These are phyloP conservation scores for Sympetrum striolatum DNA, from an alignment of 2,888 invertebrate species.

Conservation along the genomic window DNA sequence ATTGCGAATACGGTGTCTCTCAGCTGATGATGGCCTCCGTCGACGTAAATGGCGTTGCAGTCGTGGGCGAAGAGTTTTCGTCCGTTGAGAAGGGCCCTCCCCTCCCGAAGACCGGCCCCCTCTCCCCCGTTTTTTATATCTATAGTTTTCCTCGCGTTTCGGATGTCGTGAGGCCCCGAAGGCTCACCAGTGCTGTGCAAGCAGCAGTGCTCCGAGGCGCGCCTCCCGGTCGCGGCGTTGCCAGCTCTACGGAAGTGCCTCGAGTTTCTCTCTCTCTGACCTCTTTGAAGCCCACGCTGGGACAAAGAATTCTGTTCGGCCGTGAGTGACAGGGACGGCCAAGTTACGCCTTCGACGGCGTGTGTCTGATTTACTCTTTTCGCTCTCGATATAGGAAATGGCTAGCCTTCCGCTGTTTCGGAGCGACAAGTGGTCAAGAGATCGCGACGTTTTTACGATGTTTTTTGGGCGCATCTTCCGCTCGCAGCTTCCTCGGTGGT, in stretches of 20 bases:
- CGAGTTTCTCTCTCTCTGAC: background rate
- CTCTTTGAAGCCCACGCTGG: constrained; percentile 18
- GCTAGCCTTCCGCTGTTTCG: background rate
- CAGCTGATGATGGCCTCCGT: background rate
- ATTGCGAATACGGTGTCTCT: background rate
- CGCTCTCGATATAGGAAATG: background rate
- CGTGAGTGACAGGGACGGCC: constrained; percentile 4
- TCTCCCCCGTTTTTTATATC: background rate
- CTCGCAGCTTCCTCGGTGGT: too few species aligned
- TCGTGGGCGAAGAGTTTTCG: background rate
- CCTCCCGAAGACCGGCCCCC: background rate
- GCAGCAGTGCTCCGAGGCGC: background rate
- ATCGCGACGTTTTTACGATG: too few species aligned
- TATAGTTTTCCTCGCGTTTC: background rate
- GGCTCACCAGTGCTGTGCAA: background rate
- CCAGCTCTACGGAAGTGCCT: background rate
- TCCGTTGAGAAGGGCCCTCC: background rate
- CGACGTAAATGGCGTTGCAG: background rate
- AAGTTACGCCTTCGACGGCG: background rate
- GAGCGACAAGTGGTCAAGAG: background rate
- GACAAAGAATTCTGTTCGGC: constrained; percentile 17
- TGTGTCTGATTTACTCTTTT: background rate
- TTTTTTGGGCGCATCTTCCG: too few species aligned
- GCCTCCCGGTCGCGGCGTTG: background rate
- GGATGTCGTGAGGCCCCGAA: background rate